Percentiles rank a stretch among this genome's conserved stretches.
These are phyloP conservation scores for Sabatieria punctata DNA, from an alignment of 2,888 invertebrate genomes.

Conservation along the genomic window DNA sequence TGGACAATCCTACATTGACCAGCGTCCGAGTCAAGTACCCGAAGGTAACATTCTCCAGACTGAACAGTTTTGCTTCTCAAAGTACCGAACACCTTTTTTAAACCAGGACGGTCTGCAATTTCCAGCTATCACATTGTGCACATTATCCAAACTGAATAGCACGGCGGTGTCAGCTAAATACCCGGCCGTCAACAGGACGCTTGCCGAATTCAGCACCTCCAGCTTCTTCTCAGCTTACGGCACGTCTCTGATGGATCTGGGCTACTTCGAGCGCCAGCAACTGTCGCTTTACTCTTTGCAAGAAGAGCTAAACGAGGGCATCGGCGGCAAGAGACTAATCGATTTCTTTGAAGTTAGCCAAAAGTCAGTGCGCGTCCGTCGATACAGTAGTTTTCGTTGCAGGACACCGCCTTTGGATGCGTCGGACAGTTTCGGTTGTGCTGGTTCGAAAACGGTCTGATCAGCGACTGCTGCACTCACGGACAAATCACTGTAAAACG, in stretches of 20 bases:
- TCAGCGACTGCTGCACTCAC: slow-evolving; percentile 4
- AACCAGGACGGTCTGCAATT: neutral
- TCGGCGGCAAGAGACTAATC: neutral
- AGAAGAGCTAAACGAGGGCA: neutral
- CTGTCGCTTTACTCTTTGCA: neutral
- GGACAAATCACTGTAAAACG: neutral
- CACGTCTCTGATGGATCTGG: too few relatives aligned
- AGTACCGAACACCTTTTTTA: neutral
- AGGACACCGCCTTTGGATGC: slow-evolving; percentile 3
- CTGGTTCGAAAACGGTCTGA: slow-evolving; percentile 6
- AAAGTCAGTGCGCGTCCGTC: neutral
- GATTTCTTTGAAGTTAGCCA: neutral
- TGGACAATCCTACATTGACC: neutral
- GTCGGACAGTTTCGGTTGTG: neutral
- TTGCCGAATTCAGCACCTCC: slow-evolving; percentile 1
- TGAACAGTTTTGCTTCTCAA: too few relatives aligned
- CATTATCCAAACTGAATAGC: neutral
- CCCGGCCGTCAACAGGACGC: neutral
- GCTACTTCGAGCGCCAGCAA: neutral
- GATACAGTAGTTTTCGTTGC: too few relatives aligned
- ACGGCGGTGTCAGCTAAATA: too few relatives aligned
- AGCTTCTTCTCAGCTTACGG: neutral
- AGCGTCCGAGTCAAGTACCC: neutral
- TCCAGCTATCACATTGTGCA: slow-evolving; percentile 2
- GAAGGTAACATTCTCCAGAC: too few relatives aligned